Percentiles rank a stretch among this genome's conserved stretches.
Conservation (phyloP, 2,113 vertebrate genomes). For the Pelvicachromis taeniatus region DNA sequence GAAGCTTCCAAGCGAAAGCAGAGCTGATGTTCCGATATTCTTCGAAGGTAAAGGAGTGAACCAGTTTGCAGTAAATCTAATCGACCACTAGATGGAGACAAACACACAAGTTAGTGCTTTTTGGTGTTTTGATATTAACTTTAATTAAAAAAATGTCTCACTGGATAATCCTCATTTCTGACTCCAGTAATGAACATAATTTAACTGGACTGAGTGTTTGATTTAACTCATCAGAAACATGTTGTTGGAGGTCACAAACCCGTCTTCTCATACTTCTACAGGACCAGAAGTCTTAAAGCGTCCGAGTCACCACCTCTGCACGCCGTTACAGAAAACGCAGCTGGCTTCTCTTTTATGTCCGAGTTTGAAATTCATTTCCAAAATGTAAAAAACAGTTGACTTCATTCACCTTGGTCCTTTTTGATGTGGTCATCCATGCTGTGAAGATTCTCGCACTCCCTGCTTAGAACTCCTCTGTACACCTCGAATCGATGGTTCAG, state of each 20-base stretch:
- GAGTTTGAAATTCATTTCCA: background rate
- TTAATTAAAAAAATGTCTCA: rapidly evolving
- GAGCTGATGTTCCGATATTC: background rate
- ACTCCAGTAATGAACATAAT: background rate
- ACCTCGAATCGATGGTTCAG: constrained; percentile 86
- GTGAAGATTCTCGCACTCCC: constrained; percentile 66
- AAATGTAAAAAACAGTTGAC: background rate
- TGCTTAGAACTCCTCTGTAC: constrained; percentile 75
- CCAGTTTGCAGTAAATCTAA: background rate
- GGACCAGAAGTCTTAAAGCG: rapidly evolving
- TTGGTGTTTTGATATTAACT: background rate
- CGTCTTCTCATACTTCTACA: background rate
- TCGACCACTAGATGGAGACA: background rate
- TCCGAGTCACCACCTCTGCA: background rate
- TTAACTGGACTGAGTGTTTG: background rate
- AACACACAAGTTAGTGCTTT: background rate
- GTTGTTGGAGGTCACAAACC: background rate
- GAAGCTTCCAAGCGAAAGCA: background rate
- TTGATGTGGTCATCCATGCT: background rate
- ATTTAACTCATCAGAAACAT: background rate
- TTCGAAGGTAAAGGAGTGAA: background rate
- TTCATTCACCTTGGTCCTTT: background rate
- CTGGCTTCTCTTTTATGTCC: background rate
- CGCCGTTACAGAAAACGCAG: background rate
- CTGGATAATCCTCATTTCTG: background rate